These are phyloP conservation scores for Amphiprion clarkii DNA, from an alignment of 2,797 vertebrate species.

Conservation along the genomic window DNA sequence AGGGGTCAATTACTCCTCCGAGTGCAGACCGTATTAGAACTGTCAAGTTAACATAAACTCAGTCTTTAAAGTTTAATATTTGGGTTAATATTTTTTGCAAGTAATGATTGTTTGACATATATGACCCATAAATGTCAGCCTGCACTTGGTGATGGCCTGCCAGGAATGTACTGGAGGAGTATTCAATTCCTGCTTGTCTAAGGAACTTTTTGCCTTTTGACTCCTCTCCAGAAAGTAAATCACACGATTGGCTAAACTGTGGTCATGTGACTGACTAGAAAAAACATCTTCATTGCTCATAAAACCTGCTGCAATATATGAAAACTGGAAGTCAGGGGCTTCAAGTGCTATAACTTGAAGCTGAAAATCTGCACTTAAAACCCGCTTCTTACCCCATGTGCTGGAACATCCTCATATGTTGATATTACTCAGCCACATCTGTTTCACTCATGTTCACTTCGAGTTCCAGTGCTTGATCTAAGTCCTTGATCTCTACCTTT, in stretches of 20 bases:
- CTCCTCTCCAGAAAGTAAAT: not conserved
- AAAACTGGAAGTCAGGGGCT: not conserved
- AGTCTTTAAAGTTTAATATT: constrained; percentile 6
- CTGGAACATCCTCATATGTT: constrained; percentile 22
- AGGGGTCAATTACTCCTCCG: constrained; percentile 18
- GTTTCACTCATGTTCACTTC: constrained; percentile 16
- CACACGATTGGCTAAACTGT: not conserved
- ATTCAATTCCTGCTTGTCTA: not conserved
- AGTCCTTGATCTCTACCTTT: constrained; percentile 48
- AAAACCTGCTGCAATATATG: not conserved
- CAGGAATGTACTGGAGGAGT: not conserved
- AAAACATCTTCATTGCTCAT: not conserved
- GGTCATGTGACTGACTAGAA: not conserved
- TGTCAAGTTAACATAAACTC: not conserved
- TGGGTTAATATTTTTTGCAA: not conserved
- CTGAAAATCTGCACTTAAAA: not conserved
- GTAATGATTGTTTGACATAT: not conserved
- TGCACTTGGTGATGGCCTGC: not conserved
- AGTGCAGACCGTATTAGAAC: not conserved
- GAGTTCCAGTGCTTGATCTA: constrained; percentile 24
- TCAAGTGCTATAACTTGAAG: not conserved
- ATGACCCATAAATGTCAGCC: not conserved
- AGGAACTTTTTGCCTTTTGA: not conserved
- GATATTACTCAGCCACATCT: constrained; percentile 9
- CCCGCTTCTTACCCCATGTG: not conserved